Evolutionary conservation across 2,113 vertebrate species (phyloP), one percentile per base, ranked within the genome.

Genomic region (Agapornis roseicollis): DNA sequence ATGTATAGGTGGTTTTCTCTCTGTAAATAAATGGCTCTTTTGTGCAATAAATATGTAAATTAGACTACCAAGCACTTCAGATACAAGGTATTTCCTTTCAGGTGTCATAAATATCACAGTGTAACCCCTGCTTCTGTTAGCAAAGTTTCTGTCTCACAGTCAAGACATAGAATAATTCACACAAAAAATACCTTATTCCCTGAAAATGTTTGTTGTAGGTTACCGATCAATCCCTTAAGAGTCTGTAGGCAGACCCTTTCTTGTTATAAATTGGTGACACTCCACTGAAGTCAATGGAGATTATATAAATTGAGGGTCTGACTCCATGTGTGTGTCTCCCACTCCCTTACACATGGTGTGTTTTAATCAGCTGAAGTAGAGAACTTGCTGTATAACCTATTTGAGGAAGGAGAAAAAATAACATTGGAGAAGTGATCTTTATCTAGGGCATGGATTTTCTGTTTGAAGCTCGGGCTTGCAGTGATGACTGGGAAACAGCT

Each of bases 361-460:
- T 90, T 93, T 91, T 88, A 88, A 92, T 72, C 94, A 94, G 70
- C 44, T 7, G 7, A 86, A 84, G 69, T 1, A 95, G 69, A 90
- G 77, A 78, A 33, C 56, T 90, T 74, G 73, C 90, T 78, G 17
- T 42, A 52, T 55, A 96, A 93, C 76, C 79, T 91, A 52, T 76
- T 65, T 84, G 92, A 78, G 82, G 82, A 81, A 90, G 69, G 76
- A 92, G 65, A 44, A 70, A 81, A 94, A 92, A 92, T 80, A 81
- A 88, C 80, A 79, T 92, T 90, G 81, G 50, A 69, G 61, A 79
- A 92, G 52, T 61, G 80, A 90, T 92, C 82, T 81, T 93, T 90
- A 92, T 87, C 85, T 94, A 87, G 83, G 90, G 73, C 92, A 86
- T 37, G 80, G 83, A 76, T 96, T 94, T 95, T 60, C 83, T 87